Conservation (phyloP, 2,888 invertebrate species). For the Erannis defoliaria region DNA sequence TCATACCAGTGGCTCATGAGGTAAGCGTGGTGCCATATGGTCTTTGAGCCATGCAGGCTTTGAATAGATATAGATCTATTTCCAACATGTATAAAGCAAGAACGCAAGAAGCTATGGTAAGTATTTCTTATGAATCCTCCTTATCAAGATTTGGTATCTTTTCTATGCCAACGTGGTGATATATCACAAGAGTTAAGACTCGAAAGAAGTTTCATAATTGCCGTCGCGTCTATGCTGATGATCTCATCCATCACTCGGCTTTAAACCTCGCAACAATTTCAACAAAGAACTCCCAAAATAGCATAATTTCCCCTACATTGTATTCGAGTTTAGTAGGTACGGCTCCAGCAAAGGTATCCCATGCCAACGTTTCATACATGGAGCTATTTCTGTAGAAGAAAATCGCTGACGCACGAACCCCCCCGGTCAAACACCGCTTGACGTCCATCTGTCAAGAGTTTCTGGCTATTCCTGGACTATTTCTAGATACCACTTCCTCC, state of each 20-base stretch:
- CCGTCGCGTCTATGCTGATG: constrained; percentile 5
- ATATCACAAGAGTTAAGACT: neutral
- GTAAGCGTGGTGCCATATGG: too few relatives aligned
- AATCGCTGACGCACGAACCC: constrained; percentile 61
- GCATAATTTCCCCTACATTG: constrained; percentile 44
- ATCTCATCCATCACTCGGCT: constrained; percentile 15
- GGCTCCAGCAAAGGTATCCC: constrained; percentile 73
- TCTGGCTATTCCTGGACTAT: constrained; percentile 34
- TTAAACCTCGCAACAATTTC: constrained; percentile 22
- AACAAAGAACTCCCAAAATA: constrained; percentile 34
- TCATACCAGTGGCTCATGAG: too few relatives aligned
- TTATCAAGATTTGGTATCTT: too few relatives aligned
- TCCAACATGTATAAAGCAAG: too few relatives aligned
- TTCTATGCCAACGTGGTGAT: neutral
- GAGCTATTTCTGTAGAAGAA: constrained; percentile 68
- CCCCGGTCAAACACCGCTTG: constrained; percentile 47
- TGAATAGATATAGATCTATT: too few relatives aligned
- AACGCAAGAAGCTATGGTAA: too few relatives aligned
- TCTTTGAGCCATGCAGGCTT: too few relatives aligned
- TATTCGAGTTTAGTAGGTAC: constrained; percentile 49
- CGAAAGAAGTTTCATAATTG: constrained; percentile 14
- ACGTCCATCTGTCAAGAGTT: constrained; percentile 38
- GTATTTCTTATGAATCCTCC: too few relatives aligned
- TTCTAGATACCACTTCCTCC: constrained; percentile 36
- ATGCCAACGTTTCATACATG: constrained; percentile 68